These are phyloP conservation scores for Sakesphorus luctuosus DNA, from an alignment of 2,113 vertebrate species.

Conservation along the genomic window DNA sequence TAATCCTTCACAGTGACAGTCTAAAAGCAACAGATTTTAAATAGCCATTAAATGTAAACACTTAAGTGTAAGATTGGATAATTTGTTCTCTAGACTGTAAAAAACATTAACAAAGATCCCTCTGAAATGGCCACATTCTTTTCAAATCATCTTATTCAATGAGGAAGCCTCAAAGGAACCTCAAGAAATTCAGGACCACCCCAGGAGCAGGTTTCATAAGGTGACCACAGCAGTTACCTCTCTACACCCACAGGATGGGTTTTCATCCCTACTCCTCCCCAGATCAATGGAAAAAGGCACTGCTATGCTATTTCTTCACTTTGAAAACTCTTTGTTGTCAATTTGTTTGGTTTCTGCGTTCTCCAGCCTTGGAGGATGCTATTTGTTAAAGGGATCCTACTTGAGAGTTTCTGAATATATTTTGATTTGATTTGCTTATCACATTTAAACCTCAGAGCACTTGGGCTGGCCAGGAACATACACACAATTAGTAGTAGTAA, in stretches of 20 bases:
- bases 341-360: background rate
- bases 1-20: background rate
- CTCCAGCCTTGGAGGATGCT: background rate
- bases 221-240: rapidly evolving
- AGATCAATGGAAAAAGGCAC: background rate
- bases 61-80: background rate
- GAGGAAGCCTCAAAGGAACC: background rate
- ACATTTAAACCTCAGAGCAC: background rate
- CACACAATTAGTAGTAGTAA: background rate
- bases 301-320: background rate
- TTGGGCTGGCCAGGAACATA: background rate
- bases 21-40: background rate
- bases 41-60: background rate
- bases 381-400: background rate
- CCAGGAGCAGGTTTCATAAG: background rate
- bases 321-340: background rate
- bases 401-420: background rate
- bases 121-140: background rate
- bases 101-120: background rate
- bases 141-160: background rate
- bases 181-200: background rate
- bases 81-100: background rate
- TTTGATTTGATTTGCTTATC: slow-evolving; percentile 14
- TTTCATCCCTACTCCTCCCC: background rate
- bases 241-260: too few species aligned